A percentile compares a stretch with the other conserved stretches of the same genome.
phyloP scores from a whole-genome alignment of 2,797 vertebrate genomes.

The Gymnoscopelus microlampas region DNA sequence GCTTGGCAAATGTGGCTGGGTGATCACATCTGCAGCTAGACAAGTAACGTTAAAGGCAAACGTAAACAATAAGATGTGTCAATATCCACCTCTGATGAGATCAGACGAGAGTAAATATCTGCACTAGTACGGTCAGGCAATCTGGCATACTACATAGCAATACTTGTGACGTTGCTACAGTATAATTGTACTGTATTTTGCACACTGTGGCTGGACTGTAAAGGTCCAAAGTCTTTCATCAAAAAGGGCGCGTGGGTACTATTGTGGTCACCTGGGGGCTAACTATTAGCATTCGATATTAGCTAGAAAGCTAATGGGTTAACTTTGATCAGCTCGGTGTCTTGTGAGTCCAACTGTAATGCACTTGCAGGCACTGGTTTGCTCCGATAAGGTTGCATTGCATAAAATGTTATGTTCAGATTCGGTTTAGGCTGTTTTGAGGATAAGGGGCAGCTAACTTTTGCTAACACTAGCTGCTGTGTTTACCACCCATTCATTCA shows the following conservation, averaged over 20 bases:
- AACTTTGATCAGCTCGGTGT: not conserved
- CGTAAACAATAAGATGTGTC: too few relatives aligned
- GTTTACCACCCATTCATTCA: constrained; percentile 72
- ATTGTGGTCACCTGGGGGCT: not conserved
- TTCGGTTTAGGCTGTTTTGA: not conserved
- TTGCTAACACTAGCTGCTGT: not conserved
- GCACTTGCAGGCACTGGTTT: too few relatives aligned
- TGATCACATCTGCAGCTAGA: not conserved
- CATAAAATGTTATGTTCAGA: not conserved
- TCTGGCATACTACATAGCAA: too few relatives aligned
- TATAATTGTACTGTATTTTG: too few relatives aligned
- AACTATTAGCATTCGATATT: constrained; percentile 53
- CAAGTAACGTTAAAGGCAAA: not conserved
- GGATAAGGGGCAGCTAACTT: too few relatives aligned
- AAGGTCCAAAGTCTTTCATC: not conserved
- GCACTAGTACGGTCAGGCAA: too few relatives aligned
- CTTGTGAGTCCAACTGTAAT: not conserved
- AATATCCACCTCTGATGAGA: not conserved
- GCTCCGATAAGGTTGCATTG: not conserved
- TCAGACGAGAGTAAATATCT: too few relatives aligned
- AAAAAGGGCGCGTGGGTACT: constrained; percentile 47
- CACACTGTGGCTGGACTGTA: not conserved
- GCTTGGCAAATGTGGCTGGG: not conserved
- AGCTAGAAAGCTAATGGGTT: constrained; percentile 59
- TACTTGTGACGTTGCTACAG: too few relatives aligned